These are phyloP conservation scores for Gymnothorax reevesii DNA, from an alignment of 2,797 vertebrate species.

Conservation along the genomic window DNA sequence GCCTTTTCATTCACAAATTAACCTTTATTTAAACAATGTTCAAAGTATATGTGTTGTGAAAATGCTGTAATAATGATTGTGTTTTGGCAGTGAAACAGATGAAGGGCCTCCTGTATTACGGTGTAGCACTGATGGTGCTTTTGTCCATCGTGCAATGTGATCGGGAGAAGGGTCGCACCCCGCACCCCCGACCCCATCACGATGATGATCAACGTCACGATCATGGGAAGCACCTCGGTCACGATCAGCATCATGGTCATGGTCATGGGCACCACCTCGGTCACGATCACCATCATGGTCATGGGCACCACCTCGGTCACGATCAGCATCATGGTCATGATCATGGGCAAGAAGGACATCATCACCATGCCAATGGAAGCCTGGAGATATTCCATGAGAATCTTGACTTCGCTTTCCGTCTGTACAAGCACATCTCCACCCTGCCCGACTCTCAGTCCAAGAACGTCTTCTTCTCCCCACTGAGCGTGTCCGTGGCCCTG, in stretches of 20 bases:
- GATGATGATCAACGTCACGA: too few relatives aligned
- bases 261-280: too few relatives aligned
- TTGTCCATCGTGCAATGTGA: background rate
- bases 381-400: constrained; percentile 59
- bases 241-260: background rate
- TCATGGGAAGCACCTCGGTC: too few relatives aligned
- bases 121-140: background rate
- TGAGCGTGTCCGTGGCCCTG: constrained; percentile 80
- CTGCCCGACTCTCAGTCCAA: constrained; percentile 45
- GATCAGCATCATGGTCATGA: background rate
- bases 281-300: background rate
- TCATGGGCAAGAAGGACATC: background rate
- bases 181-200: background rate
- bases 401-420: constrained; percentile 73
- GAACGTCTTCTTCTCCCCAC: constrained; percentile 86
- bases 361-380: background rate
- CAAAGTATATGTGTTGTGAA: too few relatives aligned
- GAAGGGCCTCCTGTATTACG: background rate
- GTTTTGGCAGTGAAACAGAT: background rate
- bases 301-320: too few relatives aligned
- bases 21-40: too few relatives aligned
- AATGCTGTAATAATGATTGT: too few relatives aligned
- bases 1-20: too few relatives aligned
- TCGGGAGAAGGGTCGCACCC: background rate
- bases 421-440: constrained; percentile 74